Base-by-base conservation (phyloP, 2,113 vertebrate species). In the Ictalurus punctatus region DNA sequence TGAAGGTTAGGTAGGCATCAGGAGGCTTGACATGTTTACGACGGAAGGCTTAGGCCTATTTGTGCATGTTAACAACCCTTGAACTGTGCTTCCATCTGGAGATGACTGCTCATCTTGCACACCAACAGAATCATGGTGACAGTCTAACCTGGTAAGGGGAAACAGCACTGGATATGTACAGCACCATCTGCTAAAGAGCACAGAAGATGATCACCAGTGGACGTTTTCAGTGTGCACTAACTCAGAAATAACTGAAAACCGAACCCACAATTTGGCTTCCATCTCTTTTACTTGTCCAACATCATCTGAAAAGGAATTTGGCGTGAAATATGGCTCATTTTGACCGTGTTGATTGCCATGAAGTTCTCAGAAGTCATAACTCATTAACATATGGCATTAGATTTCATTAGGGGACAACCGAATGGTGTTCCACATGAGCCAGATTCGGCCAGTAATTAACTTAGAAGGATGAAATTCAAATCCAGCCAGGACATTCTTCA, bases 61-160 rank as follows among this genome's bases (percentile, higher is more conserved):
- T 69, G 48, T 88, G 58, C 65, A 83, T 86, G 87, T 83, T 90
- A 88, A 86, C 90, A 85, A 86, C 58, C 87, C 34, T 37, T 74
- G 67, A 84, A 85, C 48, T 76, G 82, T 69, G 69, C 82, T 69
- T 80, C 84, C 71, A 89, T 56, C 65, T n/a, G 52, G 25, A 48
- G 52, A 76, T 19, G 73, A 83, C 69, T 67, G 30, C 83, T 61
- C n/a, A 76, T 86, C 61, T 84, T 25, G 59, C 59, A 73, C 56
- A 44, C 44, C 65, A 81, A n/a, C 58, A 13, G 83, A 74, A 67
- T 83, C 67, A 74, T 65, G 34, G 21, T 65, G 82, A 44, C 44
- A 56, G 48, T 58, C 65, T 17, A 40, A 69, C 52, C 34, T 71
- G 44, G 0, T 44, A 61, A 87, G 8, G 63, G 8, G n/a, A 67